phyloP scores from a whole-genome alignment of 2,113 vertebrate genomes.

The Taxidea taxus region DNA sequence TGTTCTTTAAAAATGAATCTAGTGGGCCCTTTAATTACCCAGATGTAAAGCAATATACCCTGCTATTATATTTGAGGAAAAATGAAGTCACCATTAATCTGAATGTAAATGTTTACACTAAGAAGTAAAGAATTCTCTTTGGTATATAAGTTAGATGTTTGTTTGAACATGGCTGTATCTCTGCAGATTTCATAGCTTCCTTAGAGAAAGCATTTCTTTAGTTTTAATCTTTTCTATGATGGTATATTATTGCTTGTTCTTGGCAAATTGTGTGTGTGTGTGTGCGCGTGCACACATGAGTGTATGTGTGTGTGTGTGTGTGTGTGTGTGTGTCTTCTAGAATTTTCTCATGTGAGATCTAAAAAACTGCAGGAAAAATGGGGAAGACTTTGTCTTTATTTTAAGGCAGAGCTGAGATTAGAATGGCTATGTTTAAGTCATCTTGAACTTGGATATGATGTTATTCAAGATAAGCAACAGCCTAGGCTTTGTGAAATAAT shows the following conservation, averaged over 20 bases:
- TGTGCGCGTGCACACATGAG: too few species aligned
- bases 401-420: neutral
- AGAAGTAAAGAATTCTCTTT: slow-evolving; percentile 47
- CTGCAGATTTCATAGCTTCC: neutral
- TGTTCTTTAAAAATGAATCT: slow-evolving; percentile 44
- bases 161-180: neutral
- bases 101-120: slow-evolving; percentile 54
- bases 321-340: neutral
- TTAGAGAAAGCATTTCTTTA: slow-evolving; percentile 23
- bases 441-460: neutral
- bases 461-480: neutral
- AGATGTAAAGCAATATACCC: slow-evolving; percentile 32
- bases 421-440: neutral
- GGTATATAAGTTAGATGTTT: slow-evolving; percentile 24
- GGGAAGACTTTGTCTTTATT: neutral
- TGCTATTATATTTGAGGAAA: slow-evolving; percentile 12
- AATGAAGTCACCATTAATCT: slow-evolving; percentile 50
- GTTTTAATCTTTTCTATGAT: slow-evolving; percentile 26
- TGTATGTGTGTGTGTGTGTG: too few species aligned
- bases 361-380: slow-evolving; percentile 15
- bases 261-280: neutral
- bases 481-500: slow-evolving; percentile 11
- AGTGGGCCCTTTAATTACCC: slow-evolving; percentile 27
- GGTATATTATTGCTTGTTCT: neutral
- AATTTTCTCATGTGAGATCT: neutral